Evolutionary conservation across 2,113 vertebrate genomes (phyloP).

Genomic region (Pollachius pollachius): DNA sequence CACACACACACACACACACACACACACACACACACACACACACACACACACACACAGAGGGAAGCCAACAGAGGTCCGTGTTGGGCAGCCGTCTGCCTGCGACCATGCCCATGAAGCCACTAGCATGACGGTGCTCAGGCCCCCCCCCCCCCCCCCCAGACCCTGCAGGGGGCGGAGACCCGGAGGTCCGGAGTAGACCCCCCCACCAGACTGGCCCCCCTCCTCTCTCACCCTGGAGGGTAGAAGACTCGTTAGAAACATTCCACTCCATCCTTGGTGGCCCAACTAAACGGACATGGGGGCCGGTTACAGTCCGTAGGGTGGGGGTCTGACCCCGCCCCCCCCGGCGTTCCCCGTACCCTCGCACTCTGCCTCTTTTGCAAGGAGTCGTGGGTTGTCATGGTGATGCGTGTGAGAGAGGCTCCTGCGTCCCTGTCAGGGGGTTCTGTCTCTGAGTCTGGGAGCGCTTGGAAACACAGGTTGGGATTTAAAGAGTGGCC

Average conservation of each 20-base stretch:
- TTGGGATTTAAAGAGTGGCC: slow-evolving; percentile 21
- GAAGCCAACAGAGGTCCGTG: slow-evolving; percentile 4
- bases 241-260: no score
- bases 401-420: no score
- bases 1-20: slow-evolving; percentile 1
- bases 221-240: no score
- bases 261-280: slow-evolving; percentile 7
- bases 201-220: no score
- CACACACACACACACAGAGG: slow-evolving; percentile 5
- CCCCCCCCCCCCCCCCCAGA: no score
- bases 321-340: no score
- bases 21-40: slow-evolving; percentile 9
- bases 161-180: no score
- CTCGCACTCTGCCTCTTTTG: background rate
- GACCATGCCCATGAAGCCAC: no score
- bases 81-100: background rate
- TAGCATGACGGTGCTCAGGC: no score
- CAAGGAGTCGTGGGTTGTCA: no score
- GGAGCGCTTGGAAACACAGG: background rate
- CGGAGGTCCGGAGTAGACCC: no score
- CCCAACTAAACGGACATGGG: slow-evolving; percentile 55
- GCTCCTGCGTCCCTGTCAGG: slow-evolving; percentile 20
- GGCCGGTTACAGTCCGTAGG: no score
- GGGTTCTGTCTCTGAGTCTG: background rate
- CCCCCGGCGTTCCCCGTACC: slow-evolving; percentile 29